Evolutionary conservation across 2,888 invertebrate genomes (phyloP).

Genomic region (Sinelater perroti): DNA sequence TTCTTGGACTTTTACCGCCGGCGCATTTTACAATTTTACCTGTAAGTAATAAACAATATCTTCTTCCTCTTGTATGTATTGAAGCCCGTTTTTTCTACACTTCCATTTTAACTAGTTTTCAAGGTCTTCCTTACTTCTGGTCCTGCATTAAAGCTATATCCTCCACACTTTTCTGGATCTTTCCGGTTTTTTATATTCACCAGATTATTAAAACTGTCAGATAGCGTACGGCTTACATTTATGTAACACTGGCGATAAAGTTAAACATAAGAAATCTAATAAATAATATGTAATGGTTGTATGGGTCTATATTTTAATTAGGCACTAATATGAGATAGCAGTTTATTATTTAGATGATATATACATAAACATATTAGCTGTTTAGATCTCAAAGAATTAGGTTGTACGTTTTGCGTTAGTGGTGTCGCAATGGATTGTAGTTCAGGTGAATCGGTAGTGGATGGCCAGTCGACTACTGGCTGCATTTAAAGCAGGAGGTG

Average conservation of each 20-base stretch:
- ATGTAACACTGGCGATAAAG: conserved; percentile 9
- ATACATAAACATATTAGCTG: conserved; percentile 10
- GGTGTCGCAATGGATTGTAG: not conserved
- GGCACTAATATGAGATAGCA: conserved; percentile 13
- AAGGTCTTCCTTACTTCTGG: too few relatives aligned
- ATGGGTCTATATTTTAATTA: conserved; percentile 23
- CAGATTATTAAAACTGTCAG: conserved; percentile 10
- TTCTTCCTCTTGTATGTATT: too few relatives aligned
- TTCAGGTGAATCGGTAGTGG: too few relatives aligned
- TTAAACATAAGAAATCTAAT: conserved; percentile 1
- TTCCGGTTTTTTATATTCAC: not conserved
- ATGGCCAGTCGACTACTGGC: too few relatives aligned
- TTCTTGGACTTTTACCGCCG: too few relatives aligned
- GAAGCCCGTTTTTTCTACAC: too few relatives aligned
- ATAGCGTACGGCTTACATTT: conserved; percentile 2
- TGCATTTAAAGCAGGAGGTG: too few relatives aligned
- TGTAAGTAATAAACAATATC: too few relatives aligned
- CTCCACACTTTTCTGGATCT: not conserved
- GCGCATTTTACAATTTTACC: too few relatives aligned
- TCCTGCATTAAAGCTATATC: too few relatives aligned
- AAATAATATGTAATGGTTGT: conserved; percentile 8
- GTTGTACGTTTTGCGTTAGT: conserved; percentile 25
- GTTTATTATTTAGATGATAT: conserved; percentile 18
- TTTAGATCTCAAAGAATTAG: conserved; percentile 17
- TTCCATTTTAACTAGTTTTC: too few relatives aligned